These are phyloP conservation scores for Chloromyia formosa DNA, from an alignment of 2,888 invertebrate species.

Conservation along the genomic window DNA sequence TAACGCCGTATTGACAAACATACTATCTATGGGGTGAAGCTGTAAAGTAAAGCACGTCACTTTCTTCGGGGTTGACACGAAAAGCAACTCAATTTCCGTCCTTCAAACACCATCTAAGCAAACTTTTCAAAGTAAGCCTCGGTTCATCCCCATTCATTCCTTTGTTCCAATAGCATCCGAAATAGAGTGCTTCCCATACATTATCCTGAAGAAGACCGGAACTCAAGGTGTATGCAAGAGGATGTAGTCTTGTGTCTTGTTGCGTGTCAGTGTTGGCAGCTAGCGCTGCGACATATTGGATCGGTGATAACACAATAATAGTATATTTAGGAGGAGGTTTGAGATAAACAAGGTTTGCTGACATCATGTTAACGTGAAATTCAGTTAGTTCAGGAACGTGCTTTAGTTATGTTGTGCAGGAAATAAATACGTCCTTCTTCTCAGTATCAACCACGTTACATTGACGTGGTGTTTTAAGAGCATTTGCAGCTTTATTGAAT, in stretches of 20 bases:
- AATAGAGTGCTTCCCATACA: neutral
- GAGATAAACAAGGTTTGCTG: too few relatives aligned
- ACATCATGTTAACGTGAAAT: too few relatives aligned
- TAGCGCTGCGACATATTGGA: neutral
- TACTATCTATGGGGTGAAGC: too few relatives aligned
- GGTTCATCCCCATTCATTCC: neutral
- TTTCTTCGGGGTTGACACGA: conserved; percentile 22
- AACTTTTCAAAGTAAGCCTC: neutral
- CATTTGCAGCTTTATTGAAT: too few relatives aligned
- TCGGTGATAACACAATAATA: neutral
- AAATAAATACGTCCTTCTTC: too few relatives aligned
- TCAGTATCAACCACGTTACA: too few relatives aligned
- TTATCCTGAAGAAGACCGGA: neutral
- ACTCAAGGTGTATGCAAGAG: neutral
- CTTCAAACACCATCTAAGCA: conserved; percentile 16
- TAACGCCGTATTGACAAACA: too few relatives aligned
- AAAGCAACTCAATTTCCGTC: conserved; percentile 36
- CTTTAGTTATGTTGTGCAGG: too few relatives aligned
- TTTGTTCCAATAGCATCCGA: neutral
- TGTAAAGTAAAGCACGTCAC: conserved; percentile 5
- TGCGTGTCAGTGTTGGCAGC: neutral
- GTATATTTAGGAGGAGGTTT: too few relatives aligned
- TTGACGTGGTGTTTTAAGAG: too few relatives aligned
- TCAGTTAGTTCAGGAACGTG: too few relatives aligned
- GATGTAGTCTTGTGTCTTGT: neutral